Percentiles rank a stretch among this genome's conserved stretches.
These are phyloP conservation scores for Percopsis omiscomaycus DNA, from an alignment of 2,797 vertebrate genomes.

Conservation along the genomic window DNA sequence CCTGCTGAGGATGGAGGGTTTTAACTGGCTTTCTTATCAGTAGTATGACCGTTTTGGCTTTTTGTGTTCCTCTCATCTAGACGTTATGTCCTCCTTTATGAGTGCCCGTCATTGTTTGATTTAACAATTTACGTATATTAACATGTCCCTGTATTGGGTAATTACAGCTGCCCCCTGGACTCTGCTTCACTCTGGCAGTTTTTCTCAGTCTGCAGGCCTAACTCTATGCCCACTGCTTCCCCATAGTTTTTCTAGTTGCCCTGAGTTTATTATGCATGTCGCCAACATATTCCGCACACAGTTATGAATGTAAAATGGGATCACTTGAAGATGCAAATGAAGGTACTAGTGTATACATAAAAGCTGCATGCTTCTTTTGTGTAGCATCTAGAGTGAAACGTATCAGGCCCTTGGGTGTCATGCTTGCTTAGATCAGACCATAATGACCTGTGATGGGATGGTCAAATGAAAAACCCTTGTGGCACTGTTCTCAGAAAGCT, in stretches of 20 bases:
- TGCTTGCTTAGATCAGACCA: slow-evolving; percentile 45
- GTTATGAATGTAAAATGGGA: slow-evolving; percentile 42
- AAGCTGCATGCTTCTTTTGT: slow-evolving; percentile 36
- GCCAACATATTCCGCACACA: slow-evolving; percentile 9
- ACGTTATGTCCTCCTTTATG: not conserved
- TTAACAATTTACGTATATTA: not conserved
- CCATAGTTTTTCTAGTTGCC: not conserved
- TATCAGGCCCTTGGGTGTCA: not conserved
- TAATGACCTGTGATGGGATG: not conserved
- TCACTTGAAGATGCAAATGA: slow-evolving; percentile 53
- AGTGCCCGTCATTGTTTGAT: not conserved
- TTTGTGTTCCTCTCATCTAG: no score
- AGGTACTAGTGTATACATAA: slow-evolving; percentile 31
- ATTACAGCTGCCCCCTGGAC: not conserved
- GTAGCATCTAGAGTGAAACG: slow-evolving; percentile 24
- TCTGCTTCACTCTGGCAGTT: not conserved
- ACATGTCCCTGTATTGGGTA: not conserved
- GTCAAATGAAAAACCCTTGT: slow-evolving; percentile 33
- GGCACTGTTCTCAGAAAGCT: slow-evolving; percentile 34
- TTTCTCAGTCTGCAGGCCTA: not conserved
- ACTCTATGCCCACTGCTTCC: not conserved
- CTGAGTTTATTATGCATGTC: slow-evolving; percentile 14
- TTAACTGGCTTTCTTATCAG: no score
- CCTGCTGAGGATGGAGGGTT: no score
- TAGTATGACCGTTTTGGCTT: no score